Evolutionary conservation across 1,140 invertebrate genomes (phyloP).

Genomic region (Drosophila pruinosa): DNA sequence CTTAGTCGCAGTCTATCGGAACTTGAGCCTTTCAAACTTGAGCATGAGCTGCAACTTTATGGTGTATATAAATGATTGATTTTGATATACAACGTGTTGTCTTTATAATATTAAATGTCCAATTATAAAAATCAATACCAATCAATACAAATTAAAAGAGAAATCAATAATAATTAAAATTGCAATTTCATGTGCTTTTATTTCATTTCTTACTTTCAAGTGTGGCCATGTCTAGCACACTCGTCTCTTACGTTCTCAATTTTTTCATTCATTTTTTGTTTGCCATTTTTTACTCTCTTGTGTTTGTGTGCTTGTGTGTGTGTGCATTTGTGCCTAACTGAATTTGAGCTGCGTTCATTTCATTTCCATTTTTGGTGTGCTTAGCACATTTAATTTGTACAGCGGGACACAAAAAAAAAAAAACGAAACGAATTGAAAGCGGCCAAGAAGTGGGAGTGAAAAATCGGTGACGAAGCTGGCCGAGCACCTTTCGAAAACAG

Average conservation of each 20-base stretch:
- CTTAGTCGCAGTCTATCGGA: too few relatives aligned
- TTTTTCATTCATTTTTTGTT: not conserved
- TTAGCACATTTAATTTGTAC: constrained; percentile 40
- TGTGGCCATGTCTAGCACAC: not conserved
- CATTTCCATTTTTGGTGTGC: constrained; percentile 38
- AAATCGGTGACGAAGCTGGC: not conserved
- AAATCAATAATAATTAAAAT: too few relatives aligned
- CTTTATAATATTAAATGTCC: too few relatives aligned
- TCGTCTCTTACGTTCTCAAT: not conserved
- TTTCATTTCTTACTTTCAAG: constrained; percentile 10
- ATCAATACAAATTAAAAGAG: too few relatives aligned
- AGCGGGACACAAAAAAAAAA: not conserved
- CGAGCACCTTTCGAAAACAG: constrained; percentile 62
- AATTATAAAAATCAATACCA: too few relatives aligned
- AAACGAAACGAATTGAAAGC: too few relatives aligned
- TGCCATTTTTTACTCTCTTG: not conserved
- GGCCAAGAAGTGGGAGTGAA: not conserved
- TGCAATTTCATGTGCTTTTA: too few relatives aligned
- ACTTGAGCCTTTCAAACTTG: too few relatives aligned
- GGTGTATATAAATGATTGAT: too few relatives aligned
- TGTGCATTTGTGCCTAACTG: constrained; percentile 50
- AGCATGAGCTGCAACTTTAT: too few relatives aligned
- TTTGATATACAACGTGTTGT: too few relatives aligned
- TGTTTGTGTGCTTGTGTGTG: constrained; percentile 6
- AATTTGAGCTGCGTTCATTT: constrained; percentile 51